Conservation (phyloP, 2,797 vertebrate species). For the Triplophysa bombifrons region DNA sequence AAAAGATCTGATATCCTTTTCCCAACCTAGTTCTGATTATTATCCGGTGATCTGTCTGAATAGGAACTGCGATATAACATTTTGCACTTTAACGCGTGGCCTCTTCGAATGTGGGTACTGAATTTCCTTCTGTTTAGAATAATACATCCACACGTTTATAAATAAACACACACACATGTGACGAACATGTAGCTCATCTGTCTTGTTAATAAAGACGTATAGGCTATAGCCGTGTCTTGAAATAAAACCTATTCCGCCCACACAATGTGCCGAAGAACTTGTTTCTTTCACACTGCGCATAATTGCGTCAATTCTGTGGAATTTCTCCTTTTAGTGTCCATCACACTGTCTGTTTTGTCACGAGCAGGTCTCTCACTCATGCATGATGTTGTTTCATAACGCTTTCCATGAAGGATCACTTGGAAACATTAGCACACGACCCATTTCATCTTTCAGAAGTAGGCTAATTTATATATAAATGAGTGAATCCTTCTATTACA, state of each 20-base stretch:
- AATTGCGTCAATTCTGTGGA: constrained; percentile 32
- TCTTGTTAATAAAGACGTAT: constrained; percentile 1
- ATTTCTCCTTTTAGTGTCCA: constrained; percentile 30
- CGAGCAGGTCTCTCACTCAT: constrained; percentile 1
- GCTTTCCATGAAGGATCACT: constrained; percentile 8
- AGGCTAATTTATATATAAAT: background rate
- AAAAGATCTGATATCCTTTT: constrained; percentile 38
- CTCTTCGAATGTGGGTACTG: constrained; percentile 1
- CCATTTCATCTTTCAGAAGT: background rate
- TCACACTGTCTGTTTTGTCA: constrained; percentile 27
- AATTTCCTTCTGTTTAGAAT: background rate
- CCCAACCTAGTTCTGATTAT: constrained; percentile 28
- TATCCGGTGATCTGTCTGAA: constrained; percentile 1
- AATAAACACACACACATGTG: background rate
- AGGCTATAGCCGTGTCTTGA: constrained; percentile 4
- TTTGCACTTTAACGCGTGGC: background rate
- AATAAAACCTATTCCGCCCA: constrained; percentile 24
- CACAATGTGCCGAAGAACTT: constrained; percentile 33
- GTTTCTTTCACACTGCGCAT: constrained; percentile 9
- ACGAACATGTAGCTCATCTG: background rate
- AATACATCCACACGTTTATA: background rate
- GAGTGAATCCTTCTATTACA: background rate
- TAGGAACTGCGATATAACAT: constrained; percentile 16
- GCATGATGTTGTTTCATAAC: background rate
- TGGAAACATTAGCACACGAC: background rate